Conservation (phyloP, 2,797 vertebrate species). For the Mus spretus region DNA sequence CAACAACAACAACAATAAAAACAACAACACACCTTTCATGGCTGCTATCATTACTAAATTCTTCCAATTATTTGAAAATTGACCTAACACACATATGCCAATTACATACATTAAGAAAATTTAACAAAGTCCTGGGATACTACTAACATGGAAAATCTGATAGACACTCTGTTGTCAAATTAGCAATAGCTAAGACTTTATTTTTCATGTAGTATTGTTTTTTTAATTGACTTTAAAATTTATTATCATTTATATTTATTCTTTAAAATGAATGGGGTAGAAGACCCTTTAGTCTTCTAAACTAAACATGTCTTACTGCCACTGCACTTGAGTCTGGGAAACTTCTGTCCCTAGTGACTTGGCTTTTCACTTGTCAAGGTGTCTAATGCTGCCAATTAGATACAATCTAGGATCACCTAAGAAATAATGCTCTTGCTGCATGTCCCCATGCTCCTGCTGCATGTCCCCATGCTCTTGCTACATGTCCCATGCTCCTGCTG, state of each 20-base stretch:
- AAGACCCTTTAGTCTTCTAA: neutral
- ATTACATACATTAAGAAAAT: too few species aligned
- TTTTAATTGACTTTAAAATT: neutral
- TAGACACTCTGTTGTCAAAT: neutral
- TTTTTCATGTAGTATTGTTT: neutral
- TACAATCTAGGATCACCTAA: neutral
- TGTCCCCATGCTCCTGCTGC: too few species aligned
- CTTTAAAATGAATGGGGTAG: neutral
- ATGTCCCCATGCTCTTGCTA: too few species aligned
- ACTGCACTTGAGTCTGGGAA: fast-evolving
- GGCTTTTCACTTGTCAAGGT: neutral
- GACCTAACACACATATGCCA: neutral
- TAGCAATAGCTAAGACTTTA: neutral
- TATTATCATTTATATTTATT: neutral
- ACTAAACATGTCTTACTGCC: fast-evolving
- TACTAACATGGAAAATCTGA: neutral
- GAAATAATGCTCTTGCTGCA: neutral
- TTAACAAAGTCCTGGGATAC: neutral
- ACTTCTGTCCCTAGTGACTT: fast-evolving
- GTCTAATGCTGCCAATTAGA: neutral
- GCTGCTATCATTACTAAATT: fast-evolving
- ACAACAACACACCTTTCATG: neutral
- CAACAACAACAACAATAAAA: too few species aligned
- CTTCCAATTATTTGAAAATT: fast-evolving
- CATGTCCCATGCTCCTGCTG: too few species aligned